These are phyloP conservation scores for Phyllostomus hastatus DNA, from an alignment of 2,113 vertebrate genomes.

Conservation along the genomic window DNA sequence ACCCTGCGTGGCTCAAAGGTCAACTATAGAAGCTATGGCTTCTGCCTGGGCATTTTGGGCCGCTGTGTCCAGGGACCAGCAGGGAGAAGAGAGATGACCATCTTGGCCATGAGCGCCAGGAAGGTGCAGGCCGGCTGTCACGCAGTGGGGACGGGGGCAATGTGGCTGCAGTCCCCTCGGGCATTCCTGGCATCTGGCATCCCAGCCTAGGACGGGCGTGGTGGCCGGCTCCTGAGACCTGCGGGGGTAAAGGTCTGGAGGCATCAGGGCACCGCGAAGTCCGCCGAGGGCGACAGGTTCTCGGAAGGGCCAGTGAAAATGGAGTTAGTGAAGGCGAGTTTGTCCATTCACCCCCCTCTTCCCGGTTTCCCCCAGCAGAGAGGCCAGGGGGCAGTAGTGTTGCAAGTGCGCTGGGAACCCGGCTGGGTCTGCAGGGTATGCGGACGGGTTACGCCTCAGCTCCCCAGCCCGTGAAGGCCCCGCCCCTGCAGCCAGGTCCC, in stretches of 20 bases:
- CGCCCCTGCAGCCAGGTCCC: neutral
- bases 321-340: neutral
- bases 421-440: neutral
- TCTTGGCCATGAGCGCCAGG: neutral
- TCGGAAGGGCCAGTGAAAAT: neutral
- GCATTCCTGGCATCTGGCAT: too few relatives aligned
- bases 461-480: neutral
- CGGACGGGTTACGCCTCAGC: neutral
- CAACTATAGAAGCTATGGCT: neutral
- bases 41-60: too few relatives aligned
- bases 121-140: neutral
- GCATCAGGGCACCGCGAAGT: neutral
- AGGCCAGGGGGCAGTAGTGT: rapidly evolving
- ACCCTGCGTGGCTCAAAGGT: neutral
- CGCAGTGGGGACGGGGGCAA: neutral
- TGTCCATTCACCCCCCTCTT: neutral
- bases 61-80: neutral
- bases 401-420: neutral
- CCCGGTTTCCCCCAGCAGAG: neutral
- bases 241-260: neutral
- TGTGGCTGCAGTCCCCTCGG: rapidly evolving
- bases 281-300: neutral
- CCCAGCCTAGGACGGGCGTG: neutral
- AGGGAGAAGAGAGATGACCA: neutral
- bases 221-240: neutral